Conservation (phyloP, 2,888 invertebrate genomes). For the Sesia apiformis region DNA sequence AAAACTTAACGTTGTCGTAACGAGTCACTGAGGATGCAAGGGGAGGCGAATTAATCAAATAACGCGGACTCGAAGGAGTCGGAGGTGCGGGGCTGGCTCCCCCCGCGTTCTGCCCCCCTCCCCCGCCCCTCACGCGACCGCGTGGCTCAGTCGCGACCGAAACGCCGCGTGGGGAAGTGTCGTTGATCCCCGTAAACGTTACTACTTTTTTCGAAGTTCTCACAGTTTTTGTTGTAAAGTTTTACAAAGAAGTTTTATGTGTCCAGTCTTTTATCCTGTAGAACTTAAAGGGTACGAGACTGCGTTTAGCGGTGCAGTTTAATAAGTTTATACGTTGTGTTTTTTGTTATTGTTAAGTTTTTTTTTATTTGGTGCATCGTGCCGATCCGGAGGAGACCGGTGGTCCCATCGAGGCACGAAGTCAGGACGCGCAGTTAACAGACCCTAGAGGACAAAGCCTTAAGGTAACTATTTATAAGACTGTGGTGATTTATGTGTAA, state of each 20-base stretch:
- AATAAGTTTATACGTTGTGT: conserved; percentile 64
- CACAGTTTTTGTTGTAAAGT: conserved; percentile 69
- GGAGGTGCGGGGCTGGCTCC: conserved; percentile 43
- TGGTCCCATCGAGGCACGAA: conserved; percentile 57
- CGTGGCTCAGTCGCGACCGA: conserved; percentile 70
- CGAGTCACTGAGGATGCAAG: conserved; percentile 71
- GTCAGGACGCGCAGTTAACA: conserved; percentile 60
- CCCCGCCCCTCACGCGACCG: conserved; percentile 47
- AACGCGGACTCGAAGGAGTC: conserved; percentile 64
- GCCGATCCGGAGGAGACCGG: conserved; percentile 59
- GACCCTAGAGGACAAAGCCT: conserved; percentile 65
- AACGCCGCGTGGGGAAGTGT: conserved; percentile 65
- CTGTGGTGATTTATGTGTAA: too few species aligned
- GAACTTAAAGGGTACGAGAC: conserved; percentile 52
- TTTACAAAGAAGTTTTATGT: conserved; percentile 61
- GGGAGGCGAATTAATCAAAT: conserved; percentile 75
- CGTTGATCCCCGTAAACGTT: conserved; percentile 52
- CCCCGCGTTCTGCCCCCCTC: conserved; percentile 23
- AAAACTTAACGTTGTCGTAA: conserved; percentile 71
- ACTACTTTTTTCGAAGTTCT: conserved; percentile 71
- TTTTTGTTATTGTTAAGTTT: conserved; percentile 73
- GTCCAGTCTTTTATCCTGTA: conserved; percentile 47
- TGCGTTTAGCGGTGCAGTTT: conserved; percentile 55
- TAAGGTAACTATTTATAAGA: conserved; percentile 51
- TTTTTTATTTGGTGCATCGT: conserved; percentile 74